A percentile compares a stretch with the other conserved stretches of the same genome.
Evolutionary conservation across 1,140 invertebrate genomes (phyloP).

Genomic region (Drosophila truncata): DNA sequence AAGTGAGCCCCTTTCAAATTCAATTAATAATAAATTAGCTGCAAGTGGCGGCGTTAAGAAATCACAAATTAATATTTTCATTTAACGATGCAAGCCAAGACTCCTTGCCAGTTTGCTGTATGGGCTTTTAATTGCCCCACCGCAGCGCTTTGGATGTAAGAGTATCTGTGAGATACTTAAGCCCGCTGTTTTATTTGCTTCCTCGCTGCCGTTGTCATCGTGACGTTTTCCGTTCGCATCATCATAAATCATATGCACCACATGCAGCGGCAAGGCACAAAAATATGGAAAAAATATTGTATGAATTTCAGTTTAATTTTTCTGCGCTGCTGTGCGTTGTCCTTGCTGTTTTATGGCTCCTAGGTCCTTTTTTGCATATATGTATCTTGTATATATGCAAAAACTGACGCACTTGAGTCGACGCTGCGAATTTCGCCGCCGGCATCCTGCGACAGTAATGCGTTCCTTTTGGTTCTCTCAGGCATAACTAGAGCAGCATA

Average conservation of each 20-base stretch:
- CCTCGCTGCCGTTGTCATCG: conserved; percentile 51
- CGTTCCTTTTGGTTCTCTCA: conserved; percentile 23
- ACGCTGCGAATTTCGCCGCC: conserved; percentile 30
- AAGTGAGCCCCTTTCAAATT: conserved; percentile 47
- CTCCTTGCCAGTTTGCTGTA: conserved; percentile 38
- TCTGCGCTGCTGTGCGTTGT: conserved; percentile 50
- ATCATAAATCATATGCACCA: conserved; percentile 79
- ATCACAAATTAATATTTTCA: conserved; percentile 76
- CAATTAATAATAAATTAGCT: conserved; percentile 84
- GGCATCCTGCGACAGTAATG: conserved; percentile 44
- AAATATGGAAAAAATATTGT: conserved; percentile 52
- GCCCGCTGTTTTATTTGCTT: conserved; percentile 58
- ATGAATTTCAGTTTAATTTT: conserved; percentile 55
- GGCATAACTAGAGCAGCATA: conserved; percentile 75
- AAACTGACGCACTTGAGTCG: conserved; percentile 60
- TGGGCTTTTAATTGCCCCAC: conserved; percentile 63
- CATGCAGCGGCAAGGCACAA: conserved; percentile 58
- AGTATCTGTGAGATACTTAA: conserved; percentile 41
- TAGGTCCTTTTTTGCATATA: conserved; percentile 55
- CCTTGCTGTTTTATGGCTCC: conserved; percentile 72
- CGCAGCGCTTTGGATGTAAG: conserved; percentile 27
- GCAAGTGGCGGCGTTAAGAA: conserved; percentile 60
- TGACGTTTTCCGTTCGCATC: conserved; percentile 62
- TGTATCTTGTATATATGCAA: conserved; percentile 63
- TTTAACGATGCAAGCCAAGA: conserved; percentile 58